A percentile compares a stretch with the other conserved stretches of the same genome.
Conservation (phyloP, 2,888 invertebrate genomes). For the Diaperis boleti region DNA sequence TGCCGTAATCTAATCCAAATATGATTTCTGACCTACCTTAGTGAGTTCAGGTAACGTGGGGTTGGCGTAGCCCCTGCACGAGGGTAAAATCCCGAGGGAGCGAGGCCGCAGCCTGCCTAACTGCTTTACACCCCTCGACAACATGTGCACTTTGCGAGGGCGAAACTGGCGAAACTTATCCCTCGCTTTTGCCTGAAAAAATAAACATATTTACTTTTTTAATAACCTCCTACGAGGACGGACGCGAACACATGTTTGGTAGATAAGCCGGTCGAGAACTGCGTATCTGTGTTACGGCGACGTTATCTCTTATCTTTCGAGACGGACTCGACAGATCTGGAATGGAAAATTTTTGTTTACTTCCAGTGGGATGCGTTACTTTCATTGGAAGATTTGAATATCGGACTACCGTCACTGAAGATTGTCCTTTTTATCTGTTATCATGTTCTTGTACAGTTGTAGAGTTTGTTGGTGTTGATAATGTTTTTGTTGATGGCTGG, state of each 20-base stretch:
- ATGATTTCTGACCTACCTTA: constrained; percentile 52
- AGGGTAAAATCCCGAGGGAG: constrained; percentile 47
- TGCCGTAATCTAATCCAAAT: constrained; percentile 20
- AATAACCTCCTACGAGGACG: background rate
- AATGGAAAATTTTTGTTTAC: too few relatives aligned
- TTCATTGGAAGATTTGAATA: too few relatives aligned
- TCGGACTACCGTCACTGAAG: too few relatives aligned
- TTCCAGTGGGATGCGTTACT: too few relatives aligned
- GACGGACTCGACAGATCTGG: too few relatives aligned
- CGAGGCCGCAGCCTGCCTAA: constrained; percentile 45
- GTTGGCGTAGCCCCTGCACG: constrained; percentile 37
- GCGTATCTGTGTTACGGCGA: background rate
- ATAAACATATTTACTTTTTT: constrained; percentile 19
- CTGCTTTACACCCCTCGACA: constrained; percentile 50
- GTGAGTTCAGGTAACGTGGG: constrained; percentile 54
- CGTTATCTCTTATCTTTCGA: too few relatives aligned
- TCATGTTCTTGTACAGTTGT: too few relatives aligned
- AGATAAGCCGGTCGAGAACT: background rate
- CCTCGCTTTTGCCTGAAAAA: constrained; percentile 21
- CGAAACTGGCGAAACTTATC: constrained; percentile 5
- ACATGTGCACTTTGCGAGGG: constrained; percentile 46
- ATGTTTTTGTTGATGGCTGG: too few relatives aligned
- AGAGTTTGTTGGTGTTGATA: too few relatives aligned
- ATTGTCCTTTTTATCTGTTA: too few relatives aligned
- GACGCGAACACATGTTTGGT: background rate